A percentile compares a stretch with the other conserved stretches of the same genome.
These are phyloP conservation scores for Scaptodrosophila lebanonensis DNA, from an alignment of 1,140 invertebrate species.

Conservation along the genomic window DNA sequence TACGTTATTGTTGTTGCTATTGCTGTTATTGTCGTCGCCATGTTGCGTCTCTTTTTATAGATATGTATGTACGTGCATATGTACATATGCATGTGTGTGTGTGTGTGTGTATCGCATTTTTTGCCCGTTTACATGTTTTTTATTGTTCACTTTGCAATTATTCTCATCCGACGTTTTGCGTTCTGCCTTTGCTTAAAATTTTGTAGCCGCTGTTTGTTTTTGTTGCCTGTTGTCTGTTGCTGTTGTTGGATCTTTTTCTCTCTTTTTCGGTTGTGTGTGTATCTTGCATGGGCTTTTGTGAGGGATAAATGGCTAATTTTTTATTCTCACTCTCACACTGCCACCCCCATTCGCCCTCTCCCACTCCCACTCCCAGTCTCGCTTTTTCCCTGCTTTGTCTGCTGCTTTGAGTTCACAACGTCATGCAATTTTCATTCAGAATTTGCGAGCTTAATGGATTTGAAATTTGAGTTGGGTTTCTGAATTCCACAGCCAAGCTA, in stretches of 20 bases:
- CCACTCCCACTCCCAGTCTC: neutral
- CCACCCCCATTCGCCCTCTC: constrained; percentile 2
- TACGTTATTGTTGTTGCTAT: too few species aligned
- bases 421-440: constrained; percentile 68
- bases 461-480: constrained; percentile 56
- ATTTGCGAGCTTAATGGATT: constrained; percentile 67
- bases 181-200: constrained; percentile 49
- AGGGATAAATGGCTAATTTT: too few species aligned
- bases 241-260: neutral
- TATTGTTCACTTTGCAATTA: constrained; percentile 55
- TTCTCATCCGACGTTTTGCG: constrained; percentile 44
- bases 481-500: too few species aligned
- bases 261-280: neutral
- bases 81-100: too few species aligned
- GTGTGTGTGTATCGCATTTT: too few species aligned
- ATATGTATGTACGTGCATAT: too few species aligned
- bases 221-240: constrained; percentile 8
- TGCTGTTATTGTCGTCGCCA: constrained; percentile 34
- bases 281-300: too few species aligned
- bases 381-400: constrained; percentile 6
- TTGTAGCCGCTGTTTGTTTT: constrained; percentile 52
- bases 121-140: constrained; percentile 49
- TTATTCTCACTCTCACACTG: constrained; percentile 1
- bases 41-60: too few species aligned
- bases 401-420: constrained; percentile 41